Conservation (phyloP, 2,113 vertebrate species). For the Dasyornis broadbenti region DNA sequence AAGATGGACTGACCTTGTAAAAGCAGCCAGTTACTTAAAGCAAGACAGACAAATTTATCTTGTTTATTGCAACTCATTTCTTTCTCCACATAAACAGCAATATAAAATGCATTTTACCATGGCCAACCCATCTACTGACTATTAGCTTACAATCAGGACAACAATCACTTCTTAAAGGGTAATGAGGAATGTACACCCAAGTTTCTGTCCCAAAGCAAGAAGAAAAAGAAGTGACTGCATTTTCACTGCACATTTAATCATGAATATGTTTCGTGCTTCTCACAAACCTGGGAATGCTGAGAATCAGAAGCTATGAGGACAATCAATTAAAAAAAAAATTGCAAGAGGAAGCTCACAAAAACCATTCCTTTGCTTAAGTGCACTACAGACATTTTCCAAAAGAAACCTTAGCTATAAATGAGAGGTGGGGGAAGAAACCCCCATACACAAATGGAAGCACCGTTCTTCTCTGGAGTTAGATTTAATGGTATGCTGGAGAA, state of each 20-base stretch:
- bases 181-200: neutral
- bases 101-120: neutral
- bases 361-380: neutral
- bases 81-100: neutral
- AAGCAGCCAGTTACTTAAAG: neutral
- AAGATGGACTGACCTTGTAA: neutral
- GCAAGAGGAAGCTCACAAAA: neutral
- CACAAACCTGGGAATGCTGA: neutral
- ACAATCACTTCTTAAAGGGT: neutral
- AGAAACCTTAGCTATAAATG: neutral
- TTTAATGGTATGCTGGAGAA: neutral
- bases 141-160: neutral
- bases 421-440: fast-evolving
- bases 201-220: neutral
- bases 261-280: neutral
- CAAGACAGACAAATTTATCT: neutral
- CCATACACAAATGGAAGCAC: neutral
- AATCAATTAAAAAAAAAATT: neutral
- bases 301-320: neutral
- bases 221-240: neutral
- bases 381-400: neutral
- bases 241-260: neutral
- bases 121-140: neutral
- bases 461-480: neutral
- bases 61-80: neutral